A percentile compares a stretch with the other conserved stretches of the same genome.
These are phyloP conservation scores for Acropternis orthonyx DNA, from an alignment of 2,797 vertebrate species.

Conservation along the genomic window DNA sequence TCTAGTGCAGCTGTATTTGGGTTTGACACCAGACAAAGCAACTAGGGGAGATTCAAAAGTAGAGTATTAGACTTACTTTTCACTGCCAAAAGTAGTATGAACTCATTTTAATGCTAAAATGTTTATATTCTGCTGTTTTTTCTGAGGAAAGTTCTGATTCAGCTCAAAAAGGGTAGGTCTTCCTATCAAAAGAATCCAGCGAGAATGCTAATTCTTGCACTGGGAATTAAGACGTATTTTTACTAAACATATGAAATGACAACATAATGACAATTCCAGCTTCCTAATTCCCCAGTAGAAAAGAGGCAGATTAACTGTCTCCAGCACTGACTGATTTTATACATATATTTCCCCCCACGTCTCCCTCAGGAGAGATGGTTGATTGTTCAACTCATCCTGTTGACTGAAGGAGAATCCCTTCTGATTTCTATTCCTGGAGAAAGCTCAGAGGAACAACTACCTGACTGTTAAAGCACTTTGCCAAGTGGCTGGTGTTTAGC, in stretches of 20 bases:
- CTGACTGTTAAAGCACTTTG: conserved; percentile 7
- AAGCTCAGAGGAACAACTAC: background rate
- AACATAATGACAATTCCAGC: conserved; percentile 45
- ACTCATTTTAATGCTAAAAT: background rate
- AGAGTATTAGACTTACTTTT: background rate
- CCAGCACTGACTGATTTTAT: background rate
- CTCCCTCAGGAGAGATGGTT: background rate
- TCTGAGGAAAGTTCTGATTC: background rate
- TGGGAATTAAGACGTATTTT: conserved; percentile 25
- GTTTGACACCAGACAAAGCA: background rate
- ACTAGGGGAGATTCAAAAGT: background rate
- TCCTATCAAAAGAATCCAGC: background rate
- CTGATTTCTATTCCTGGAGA: conserved; percentile 9
- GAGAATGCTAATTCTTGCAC: background rate
- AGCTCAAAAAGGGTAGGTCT: background rate
- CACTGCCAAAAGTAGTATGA: background rate
- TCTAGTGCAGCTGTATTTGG: background rate
- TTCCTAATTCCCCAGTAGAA: background rate
- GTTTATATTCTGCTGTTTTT: background rate
- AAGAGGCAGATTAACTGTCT: background rate
- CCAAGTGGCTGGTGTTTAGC: background rate
- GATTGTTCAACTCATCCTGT: background rate
- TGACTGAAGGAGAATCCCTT: conserved; percentile 3
- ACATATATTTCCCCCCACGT: background rate
- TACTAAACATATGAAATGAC: conserved; percentile 16